Base-by-base conservation (phyloP, 2,888 invertebrate genomes). In the Argyra leucocephala region DNA sequence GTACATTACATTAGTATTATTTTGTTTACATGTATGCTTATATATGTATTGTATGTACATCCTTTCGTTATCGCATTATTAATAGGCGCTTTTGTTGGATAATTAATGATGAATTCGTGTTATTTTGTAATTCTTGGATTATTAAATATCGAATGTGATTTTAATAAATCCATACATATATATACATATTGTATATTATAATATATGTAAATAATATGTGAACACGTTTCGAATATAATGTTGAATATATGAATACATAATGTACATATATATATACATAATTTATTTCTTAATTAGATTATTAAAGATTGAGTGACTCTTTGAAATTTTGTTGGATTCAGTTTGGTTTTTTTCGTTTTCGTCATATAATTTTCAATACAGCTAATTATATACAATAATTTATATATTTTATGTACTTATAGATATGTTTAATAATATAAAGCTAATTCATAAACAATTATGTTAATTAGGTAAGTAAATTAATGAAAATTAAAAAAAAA, bases 21-120 rank as follows among this genome's bases (percentile, higher is more conserved):
- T n/a, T n/a, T n/a, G n/a, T n/a, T n/a, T n/a, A n/a, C n/a, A n/a
- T n/a, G n/a, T n/a, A n/a, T n/a, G n/a, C n/a, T n/a, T n/a, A n/a
- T n/a, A n/a, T n/a, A n/a, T n/a, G n/a, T n/a, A n/a, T n/a, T n/a
- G n/a, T n/a, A n/a, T n/a, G n/a, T n/a, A n/a, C n/a, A n/a, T n/a
- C n/a, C n/a, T n/a, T n/a, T n/a, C n/a, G n/a, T n/a, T n/a, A n/a
- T n/a, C n/a, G n/a, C n/a, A n/a, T n/a, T 7, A 31, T 31, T 31
- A 31, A 31, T 31, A 31, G 31, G 31, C 31, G 31, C 18, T 18
- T 48, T 48, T 48, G 2, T 48, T 18, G 12, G 12, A 48, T 48
- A 18, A 48, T 48, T 48, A 48, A 48, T 48, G 48, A 48, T 48
- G 12, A 48, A 48, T 48, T 48, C 48, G 48, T 48, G 48, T 48